These are phyloP conservation scores for Pundamilia nyererei DNA, from an alignment of 2,113 vertebrate genomes.

Conservation along the genomic window DNA sequence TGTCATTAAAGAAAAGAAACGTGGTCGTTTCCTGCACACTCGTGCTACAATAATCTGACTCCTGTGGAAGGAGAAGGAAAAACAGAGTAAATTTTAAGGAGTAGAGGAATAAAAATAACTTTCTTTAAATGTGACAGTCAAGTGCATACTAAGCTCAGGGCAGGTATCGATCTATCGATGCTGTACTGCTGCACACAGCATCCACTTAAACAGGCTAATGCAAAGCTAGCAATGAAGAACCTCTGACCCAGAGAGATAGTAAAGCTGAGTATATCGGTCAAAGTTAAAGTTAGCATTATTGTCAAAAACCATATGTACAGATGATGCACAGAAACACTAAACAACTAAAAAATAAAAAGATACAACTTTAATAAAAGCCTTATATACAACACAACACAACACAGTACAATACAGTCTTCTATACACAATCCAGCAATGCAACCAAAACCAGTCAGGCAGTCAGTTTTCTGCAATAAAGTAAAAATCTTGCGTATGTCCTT, in stretches of 20 bases:
- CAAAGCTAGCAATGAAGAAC: neutral
- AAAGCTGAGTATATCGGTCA: neutral
- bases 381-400: neutral
- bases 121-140: neutral
- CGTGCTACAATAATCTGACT: neutral
- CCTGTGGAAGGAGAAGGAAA: neutral
- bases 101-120: neutral
- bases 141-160: neutral
- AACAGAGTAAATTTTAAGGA: neutral
- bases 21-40: neutral
- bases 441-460: neutral
- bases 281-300: neutral
- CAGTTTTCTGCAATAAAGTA: neutral
- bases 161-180: accelerated
- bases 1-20: neutral
- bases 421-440: neutral
- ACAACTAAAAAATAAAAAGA: neutral
- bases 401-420: accelerated
- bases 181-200: neutral
- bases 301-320: neutral
- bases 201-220: neutral
- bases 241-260: neutral
- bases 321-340: neutral
- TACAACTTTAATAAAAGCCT: neutral
- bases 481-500: neutral